A percentile compares a stretch with the other conserved stretches of the same genome.
These are phyloP conservation scores for Athene noctua DNA, from an alignment of 2,113 vertebrate genomes.

Conservation along the genomic window DNA sequence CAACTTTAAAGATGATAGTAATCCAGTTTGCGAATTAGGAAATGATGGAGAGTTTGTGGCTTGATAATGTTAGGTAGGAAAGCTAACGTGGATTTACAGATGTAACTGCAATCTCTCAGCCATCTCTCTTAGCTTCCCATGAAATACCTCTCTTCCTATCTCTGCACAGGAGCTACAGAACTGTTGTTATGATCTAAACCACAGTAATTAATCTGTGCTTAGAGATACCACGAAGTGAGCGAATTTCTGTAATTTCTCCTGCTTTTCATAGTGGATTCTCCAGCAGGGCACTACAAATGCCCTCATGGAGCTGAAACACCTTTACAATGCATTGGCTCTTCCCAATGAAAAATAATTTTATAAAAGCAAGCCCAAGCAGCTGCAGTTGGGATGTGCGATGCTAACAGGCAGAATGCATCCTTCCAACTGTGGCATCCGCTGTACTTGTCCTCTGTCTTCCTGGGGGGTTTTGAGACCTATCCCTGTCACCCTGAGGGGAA, in stretches of 20 bases:
- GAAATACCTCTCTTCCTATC: not conserved
- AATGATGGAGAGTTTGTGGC: not conserved
- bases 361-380: not conserved
- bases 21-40: not conserved
- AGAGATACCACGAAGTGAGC: not conserved
- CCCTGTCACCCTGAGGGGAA: not conserved
- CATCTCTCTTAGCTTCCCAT: not conserved
- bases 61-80: not conserved
- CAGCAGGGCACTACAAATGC: not conserved
- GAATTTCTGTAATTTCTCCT: not conserved
- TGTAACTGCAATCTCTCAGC: not conserved
- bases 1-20: not conserved
- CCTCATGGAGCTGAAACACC: not conserved
- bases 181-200: not conserved
- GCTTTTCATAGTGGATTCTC: rapidly evolving
- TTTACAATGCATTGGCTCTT: not conserved
- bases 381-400: not conserved
- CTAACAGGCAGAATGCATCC: not conserved
- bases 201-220: not conserved
- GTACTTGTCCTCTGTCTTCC: not conserved
- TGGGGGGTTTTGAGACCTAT: rapidly evolving
- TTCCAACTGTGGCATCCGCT: not conserved
- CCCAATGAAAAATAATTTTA: not conserved
- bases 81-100: not conserved
- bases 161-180: not conserved